Conservation (phyloP, 2,888 invertebrate species). For the Chelonus formosanus region DNA sequence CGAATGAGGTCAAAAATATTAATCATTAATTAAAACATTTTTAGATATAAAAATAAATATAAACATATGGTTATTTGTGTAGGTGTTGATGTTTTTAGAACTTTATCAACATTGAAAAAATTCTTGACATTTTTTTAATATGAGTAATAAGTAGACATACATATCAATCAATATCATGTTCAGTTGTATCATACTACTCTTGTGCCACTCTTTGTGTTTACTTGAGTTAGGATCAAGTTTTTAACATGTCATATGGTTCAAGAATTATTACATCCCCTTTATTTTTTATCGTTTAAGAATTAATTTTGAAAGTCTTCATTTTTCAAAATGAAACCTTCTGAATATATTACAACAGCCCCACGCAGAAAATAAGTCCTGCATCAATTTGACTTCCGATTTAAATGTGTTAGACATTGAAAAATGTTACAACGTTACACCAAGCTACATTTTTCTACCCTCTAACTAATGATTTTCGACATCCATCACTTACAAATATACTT, state of each 20-base stretch:
- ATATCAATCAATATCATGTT: too few relatives aligned
- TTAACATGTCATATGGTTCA: conserved; percentile 4
- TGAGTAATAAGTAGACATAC: too few relatives aligned
- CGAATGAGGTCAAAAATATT: too few relatives aligned
- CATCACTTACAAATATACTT: neutral
- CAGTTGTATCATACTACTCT: too few relatives aligned
- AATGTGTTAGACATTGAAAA: neutral
- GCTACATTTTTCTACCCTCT: conserved; percentile 2
- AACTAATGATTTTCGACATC: conserved; percentile 3
- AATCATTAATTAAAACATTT: too few relatives aligned
- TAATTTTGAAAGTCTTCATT: conserved; percentile 3
- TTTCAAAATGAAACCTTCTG: conserved; percentile 1
- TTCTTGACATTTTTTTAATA: too few relatives aligned
- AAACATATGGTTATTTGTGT: too few relatives aligned
- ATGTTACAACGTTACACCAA: neutral
- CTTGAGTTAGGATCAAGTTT: neutral
- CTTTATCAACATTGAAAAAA: too few relatives aligned
- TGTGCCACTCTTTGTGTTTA: too few relatives aligned
- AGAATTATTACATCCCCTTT: neutral
- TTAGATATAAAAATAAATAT: too few relatives aligned
- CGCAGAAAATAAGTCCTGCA: neutral
- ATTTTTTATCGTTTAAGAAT: conserved; percentile 2
- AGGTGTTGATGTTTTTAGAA: too few relatives aligned
- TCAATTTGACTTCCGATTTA: conserved; percentile 2
- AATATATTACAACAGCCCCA: conserved; percentile 3